Base-by-base conservation (phyloP, 2,888 invertebrate species). In the Drosophila tripunctata region DNA sequence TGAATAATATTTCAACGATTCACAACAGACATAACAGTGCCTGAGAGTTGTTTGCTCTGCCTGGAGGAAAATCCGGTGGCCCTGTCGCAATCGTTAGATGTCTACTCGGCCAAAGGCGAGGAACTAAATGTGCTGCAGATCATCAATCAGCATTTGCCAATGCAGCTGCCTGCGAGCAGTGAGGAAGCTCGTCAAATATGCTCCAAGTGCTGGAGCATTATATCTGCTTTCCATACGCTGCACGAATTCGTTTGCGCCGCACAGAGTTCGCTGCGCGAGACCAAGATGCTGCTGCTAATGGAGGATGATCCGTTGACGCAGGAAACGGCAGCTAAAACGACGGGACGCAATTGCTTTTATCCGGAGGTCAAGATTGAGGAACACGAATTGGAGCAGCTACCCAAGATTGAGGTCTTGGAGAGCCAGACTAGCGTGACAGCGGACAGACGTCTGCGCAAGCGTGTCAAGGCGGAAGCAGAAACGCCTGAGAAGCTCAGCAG, bases 351-450 rank as follows among this genome's bases (percentile, higher is more conserved):
- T 22, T 85, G 82, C 30, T 83, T 81, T 7, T 86, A 87, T 19
- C 85, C 85, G 2, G 89, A 89, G 73, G 78, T 89, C 0, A 89
- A 89, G 56, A 88, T 89, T 10, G 89, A 89, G 44, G 89, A 89
- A 2, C 83, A 89, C 51, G 89, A 89, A 36, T 71, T 89, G 27
- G 90, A 89, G 21, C 78, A 89, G 30, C 50, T 89, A 48, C 89
- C 89, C 2, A 86, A 89, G 66, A 89, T 89, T 27, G 90, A 89
- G 67, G 88, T 89, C 21, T 69, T 89, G 2, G 89, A 89, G 45
- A 76, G 67, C 5, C 65, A 70, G 0, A 67, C 65, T 31, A 63
- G 31, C 17, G 17, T 67, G 17, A 64, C 62, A 45, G 15, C 71
- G 1, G 48, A 15, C 1, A 51, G 80, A 44, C 68, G 86, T 0